Conservation (phyloP, 2,113 vertebrate genomes). For the Lates calcarifer region DNA sequence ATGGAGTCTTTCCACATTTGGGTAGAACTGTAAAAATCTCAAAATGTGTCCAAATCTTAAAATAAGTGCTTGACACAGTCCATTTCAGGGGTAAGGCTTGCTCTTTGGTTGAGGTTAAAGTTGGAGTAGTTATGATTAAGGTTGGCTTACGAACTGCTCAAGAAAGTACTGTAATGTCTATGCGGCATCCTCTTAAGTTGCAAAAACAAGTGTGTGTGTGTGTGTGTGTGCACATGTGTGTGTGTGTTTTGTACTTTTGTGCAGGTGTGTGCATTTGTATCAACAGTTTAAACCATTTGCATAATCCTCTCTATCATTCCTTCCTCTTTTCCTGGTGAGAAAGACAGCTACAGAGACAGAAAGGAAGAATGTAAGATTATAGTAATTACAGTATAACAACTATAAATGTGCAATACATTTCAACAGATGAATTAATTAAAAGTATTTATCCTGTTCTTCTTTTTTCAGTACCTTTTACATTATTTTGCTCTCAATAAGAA, state of each 20-base stretch:
- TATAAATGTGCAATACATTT: background rate
- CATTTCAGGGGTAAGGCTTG: too few species aligned
- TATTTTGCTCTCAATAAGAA: background rate
- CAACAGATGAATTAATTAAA: background rate
- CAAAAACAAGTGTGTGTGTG: background rate
- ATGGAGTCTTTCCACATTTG: background rate
- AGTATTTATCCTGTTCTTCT: background rate
- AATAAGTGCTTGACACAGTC: too few species aligned
- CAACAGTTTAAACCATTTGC: slow-evolving; percentile 26
- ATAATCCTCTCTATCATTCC: slow-evolving; percentile 11
- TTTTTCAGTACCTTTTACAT: background rate
- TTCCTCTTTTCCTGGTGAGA: background rate
- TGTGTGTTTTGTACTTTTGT: background rate
- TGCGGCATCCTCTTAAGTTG: background rate
- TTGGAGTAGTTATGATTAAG: background rate
- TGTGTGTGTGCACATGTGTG: background rate
- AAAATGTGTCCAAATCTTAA: background rate
- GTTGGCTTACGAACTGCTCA: background rate
- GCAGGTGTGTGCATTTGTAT: background rate
- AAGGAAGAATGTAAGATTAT: background rate
- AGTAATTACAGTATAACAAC: background rate
- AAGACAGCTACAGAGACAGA: background rate
- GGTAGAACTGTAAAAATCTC: background rate
- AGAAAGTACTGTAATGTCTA: background rate
- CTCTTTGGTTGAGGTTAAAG: background rate